Conservation (phyloP, 2,797 vertebrate genomes). For the Novumbra hubbsi region DNA sequence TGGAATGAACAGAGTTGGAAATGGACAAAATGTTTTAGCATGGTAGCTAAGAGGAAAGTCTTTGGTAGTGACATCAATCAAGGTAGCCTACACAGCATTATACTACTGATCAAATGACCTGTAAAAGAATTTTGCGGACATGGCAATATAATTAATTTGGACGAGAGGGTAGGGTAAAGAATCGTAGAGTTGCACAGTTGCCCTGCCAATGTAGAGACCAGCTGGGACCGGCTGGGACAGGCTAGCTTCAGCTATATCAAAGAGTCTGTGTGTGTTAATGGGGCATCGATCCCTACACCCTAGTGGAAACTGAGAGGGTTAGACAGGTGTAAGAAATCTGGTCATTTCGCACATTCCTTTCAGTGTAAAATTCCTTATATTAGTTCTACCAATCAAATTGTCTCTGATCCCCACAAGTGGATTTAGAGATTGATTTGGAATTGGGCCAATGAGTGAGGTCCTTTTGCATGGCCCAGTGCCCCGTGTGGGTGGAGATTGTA, state of each 20-base stretch:
- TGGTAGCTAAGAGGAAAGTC: slow-evolving; percentile 6
- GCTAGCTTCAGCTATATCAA: slow-evolving; percentile 33
- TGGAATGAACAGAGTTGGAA: background rate
- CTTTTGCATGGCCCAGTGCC: too few species aligned
- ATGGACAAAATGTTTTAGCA: background rate
- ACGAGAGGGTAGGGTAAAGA: slow-evolving; percentile 17
- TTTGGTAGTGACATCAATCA: background rate
- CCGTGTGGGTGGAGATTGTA: too few species aligned
- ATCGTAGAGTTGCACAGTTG: too few species aligned
- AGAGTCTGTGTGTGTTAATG: slow-evolving; percentile 8
- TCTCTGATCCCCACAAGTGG: too few species aligned
- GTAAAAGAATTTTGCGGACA: slow-evolving; percentile 35
- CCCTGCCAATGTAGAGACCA: slow-evolving; percentile 38
- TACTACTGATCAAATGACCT: slow-evolving; percentile 18
- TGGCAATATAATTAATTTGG: slow-evolving; percentile 26
- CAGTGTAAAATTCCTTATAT: too few species aligned
- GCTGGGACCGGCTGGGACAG: slow-evolving; percentile 41
- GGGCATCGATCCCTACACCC: too few species aligned
- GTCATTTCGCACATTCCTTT: too few species aligned
- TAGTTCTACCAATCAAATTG: too few species aligned
- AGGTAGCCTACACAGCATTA: slow-evolving; percentile 17
- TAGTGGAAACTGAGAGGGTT: too few species aligned
- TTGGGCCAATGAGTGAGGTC: too few species aligned
- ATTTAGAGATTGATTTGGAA: too few species aligned
- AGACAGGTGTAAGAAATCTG: too few species aligned